A percentile compares a stretch with the other conserved stretches of the same genome.
phyloP scores from a whole-genome alignment of 2,113 vertebrate species.

The Pseudopodoces humilis region DNA sequence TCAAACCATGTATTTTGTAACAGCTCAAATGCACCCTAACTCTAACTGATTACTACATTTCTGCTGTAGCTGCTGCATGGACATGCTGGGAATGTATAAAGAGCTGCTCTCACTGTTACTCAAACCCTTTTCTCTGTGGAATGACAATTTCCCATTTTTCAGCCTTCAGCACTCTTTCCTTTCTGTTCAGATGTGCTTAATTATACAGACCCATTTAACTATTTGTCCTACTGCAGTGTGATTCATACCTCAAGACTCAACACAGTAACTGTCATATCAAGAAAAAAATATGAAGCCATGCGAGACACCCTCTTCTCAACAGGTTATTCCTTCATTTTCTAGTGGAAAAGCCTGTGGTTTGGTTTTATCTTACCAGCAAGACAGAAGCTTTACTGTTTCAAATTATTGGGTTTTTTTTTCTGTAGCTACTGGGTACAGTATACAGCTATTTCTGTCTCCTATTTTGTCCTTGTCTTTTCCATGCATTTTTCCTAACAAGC shows the following conservation, averaged over 20 bases:
- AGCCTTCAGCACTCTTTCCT: neutral
- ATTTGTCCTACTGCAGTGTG: neutral
- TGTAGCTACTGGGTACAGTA: neutral
- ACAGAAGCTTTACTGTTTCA: neutral
- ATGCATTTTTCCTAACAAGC: neutral
- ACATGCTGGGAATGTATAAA: constrained; percentile 25
- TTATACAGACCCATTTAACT: neutral
- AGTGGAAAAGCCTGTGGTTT: neutral
- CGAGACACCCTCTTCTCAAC: neutral
- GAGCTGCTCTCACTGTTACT: neutral
- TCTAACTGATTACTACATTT: constrained; percentile 49
- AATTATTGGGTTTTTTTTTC: neutral
- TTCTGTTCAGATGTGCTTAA: neutral
- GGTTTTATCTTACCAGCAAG: neutral
- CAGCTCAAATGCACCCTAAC: constrained; percentile 20
- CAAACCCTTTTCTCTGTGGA: neutral
- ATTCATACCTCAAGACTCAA: neutral
- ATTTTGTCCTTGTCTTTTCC: neutral
- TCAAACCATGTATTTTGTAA: constrained; percentile 22
- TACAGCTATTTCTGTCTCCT: neutral
- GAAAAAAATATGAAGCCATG: neutral
- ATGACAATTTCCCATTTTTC: constrained; percentile 9
- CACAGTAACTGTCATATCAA: neutral
- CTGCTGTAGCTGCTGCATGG: neutral
- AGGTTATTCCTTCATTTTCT: neutral